Conservation (phyloP, 2,797 vertebrate genomes). For the Knipowitschia caucasica region DNA sequence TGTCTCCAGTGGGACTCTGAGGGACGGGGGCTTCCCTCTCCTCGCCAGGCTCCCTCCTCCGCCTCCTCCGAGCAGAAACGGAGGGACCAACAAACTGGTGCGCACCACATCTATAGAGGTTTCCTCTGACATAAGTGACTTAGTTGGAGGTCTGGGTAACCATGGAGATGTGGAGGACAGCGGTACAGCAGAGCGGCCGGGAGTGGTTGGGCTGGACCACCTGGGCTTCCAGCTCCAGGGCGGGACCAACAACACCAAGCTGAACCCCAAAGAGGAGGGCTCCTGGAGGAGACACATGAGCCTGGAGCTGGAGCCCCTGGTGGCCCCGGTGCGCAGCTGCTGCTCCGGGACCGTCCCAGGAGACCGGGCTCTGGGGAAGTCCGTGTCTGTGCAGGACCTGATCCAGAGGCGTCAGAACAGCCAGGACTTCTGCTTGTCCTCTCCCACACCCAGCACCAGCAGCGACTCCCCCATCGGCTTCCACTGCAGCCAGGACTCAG, state of each 20-base stretch:
- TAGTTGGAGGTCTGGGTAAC: constrained; percentile 71
- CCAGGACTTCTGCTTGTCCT: constrained; percentile 70
- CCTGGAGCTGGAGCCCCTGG: constrained; percentile 81
- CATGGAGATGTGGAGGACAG: constrained; percentile 70
- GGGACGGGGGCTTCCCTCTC: constrained; percentile 63
- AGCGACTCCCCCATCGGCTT: constrained; percentile 78
- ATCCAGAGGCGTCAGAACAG: constrained; percentile 75
- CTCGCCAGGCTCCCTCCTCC: constrained; percentile 73
- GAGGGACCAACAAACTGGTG: constrained; percentile 56
- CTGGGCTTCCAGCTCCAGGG: constrained; percentile 55
- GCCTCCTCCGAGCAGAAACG: constrained; percentile 81
- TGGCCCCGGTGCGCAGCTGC: constrained; percentile 66
- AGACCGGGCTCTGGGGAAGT: constrained; percentile 84
- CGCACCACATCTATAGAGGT: constrained; percentile 47
- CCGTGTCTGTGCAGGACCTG: constrained; percentile 91
- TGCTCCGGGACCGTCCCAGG: constrained; percentile 56
- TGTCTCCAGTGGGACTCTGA: constrained; percentile 56
- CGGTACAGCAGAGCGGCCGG: constrained; percentile 49
- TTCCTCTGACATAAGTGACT: constrained; percentile 52
- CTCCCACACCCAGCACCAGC: constrained; percentile 64
- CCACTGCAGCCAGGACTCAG: constrained; percentile 62
- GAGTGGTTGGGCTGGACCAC: constrained; percentile 29
- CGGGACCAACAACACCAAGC: constrained; percentile 43
- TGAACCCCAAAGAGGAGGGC: constrained; percentile 79
- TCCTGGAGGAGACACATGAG: constrained; percentile 90